A percentile compares a stretch with the other conserved stretches of the same genome.
Evolutionary conservation across 2,888 invertebrate genomes (phyloP).

Genomic region (Rugalucina vietnamica): DNA sequence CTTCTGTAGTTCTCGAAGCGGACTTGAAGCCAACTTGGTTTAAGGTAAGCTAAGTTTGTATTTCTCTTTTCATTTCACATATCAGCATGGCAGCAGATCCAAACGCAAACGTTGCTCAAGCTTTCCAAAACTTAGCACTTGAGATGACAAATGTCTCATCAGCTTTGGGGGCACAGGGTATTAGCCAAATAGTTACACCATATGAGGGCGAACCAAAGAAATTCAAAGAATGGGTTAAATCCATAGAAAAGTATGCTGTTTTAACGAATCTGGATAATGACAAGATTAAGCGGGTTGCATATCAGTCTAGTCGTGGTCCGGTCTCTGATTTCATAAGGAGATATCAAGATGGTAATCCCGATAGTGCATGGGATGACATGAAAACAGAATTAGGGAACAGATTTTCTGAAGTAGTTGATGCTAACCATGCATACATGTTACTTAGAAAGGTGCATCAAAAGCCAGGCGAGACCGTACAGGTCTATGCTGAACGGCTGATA

Average conservation of each 20-base stretch:
- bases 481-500: constrained; percentile 39
- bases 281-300: constrained; percentile 27
- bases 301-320: constrained; percentile 30
- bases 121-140: neutral
- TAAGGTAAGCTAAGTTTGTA: too few relatives aligned
- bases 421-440: constrained; percentile 30
- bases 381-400: constrained; percentile 18
- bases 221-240: constrained; percentile 40
- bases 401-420: constrained; percentile 42
- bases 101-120: neutral
- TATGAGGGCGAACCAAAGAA: constrained; percentile 32
- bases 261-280: constrained; percentile 4
- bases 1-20: too few relatives aligned
- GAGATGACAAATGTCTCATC: neutral
- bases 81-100: neutral
- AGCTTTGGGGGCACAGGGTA: constrained; percentile 17
- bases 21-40: too few relatives aligned
- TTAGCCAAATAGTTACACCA: constrained; percentile 17
- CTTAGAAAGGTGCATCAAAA: constrained; percentile 37
- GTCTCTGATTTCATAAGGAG: constrained; percentile 37
- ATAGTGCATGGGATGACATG: neutral
- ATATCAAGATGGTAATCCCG: constrained; percentile 8
- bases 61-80: too few relatives aligned
- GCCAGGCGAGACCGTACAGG: constrained; percentile 29
- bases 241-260: constrained; percentile 30